These are phyloP conservation scores for Lasius fuliginosus DNA, from an alignment of 2,888 invertebrate species.

Conservation along the genomic window DNA sequence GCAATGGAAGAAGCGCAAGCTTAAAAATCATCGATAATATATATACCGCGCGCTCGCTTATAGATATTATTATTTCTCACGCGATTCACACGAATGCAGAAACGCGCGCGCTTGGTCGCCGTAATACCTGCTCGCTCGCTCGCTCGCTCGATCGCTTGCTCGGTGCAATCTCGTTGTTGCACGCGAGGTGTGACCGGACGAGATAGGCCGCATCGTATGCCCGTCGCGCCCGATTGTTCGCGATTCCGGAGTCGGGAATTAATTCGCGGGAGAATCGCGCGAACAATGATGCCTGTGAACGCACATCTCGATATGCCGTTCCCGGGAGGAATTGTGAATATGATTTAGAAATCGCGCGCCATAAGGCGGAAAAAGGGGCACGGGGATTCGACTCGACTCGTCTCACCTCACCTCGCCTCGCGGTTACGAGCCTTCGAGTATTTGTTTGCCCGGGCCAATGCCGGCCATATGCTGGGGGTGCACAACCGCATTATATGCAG, in stretches of 20 bases:
- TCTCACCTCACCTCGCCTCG: conserved; percentile 41
- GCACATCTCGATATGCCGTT: conserved; percentile 30
- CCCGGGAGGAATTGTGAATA: conserved; percentile 78
- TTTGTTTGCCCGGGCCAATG: conserved; percentile 78
- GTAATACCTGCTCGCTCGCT: background rate
- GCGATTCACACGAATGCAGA: conserved; percentile 49
- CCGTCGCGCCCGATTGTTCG: conserved; percentile 76
- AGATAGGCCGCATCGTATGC: conserved; percentile 74
- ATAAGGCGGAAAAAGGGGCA: conserved; percentile 76
- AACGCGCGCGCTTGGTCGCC: background rate
- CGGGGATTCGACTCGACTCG: conserved; percentile 55
- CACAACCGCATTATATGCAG: conserved; percentile 70
- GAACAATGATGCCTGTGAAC: conserved; percentile 46
- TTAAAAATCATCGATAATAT: conserved; percentile 31
- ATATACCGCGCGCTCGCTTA: conserved; percentile 8
- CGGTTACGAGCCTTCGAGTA: conserved; percentile 68
- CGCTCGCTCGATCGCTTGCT: conserved; percentile 37
- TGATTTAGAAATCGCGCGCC: conserved; percentile 82
- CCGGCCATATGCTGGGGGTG: conserved; percentile 81
- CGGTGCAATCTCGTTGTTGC: conserved; percentile 77
- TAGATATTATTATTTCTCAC: conserved; percentile 68
- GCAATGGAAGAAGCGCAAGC: conserved; percentile 40
- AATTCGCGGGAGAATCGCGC: conserved; percentile 66
- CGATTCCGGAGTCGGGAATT: conserved; percentile 78
- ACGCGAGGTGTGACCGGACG: conserved; percentile 78